Evolutionary conservation across 2,113 vertebrate species (phyloP).

Genomic region (Melanerpes aurifrons): DNA sequence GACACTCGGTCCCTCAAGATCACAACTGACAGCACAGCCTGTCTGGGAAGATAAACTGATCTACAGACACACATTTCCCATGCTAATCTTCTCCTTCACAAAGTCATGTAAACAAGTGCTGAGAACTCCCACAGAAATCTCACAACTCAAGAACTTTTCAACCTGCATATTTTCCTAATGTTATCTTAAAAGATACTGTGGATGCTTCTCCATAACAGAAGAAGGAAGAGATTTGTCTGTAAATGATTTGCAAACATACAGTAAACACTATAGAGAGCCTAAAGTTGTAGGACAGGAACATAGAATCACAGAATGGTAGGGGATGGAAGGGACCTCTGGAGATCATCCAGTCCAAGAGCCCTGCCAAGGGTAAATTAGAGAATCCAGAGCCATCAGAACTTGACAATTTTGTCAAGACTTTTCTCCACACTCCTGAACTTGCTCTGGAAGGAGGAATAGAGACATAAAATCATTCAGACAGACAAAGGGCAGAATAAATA

Average conservation of each 20-base stretch:
- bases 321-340: too few species aligned
- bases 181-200: neutral
- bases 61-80: neutral
- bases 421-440: neutral
- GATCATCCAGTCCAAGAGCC: too few species aligned
- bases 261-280: neutral
- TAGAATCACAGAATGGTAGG: too few species aligned
- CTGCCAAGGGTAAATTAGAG: neutral
- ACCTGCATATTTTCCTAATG: neutral
- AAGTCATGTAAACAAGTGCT: neutral
- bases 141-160: neutral
- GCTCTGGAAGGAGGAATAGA: neutral
- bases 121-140: constrained; percentile 37
- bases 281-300: neutral
- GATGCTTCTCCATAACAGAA: neutral
- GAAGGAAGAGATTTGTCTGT: neutral
- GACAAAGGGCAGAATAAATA: constrained; percentile 9
- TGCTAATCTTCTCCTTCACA: neutral
- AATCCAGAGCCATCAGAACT: neutral
- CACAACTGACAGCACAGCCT: neutral
- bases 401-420: neutral
- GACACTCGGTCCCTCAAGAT: neutral
- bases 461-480: neutral
- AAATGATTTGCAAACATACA: neutral
- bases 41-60: neutral